Evolutionary conservation across 2,113 vertebrate genomes (phyloP).

Genomic region (Siniperca knerii): DNA sequence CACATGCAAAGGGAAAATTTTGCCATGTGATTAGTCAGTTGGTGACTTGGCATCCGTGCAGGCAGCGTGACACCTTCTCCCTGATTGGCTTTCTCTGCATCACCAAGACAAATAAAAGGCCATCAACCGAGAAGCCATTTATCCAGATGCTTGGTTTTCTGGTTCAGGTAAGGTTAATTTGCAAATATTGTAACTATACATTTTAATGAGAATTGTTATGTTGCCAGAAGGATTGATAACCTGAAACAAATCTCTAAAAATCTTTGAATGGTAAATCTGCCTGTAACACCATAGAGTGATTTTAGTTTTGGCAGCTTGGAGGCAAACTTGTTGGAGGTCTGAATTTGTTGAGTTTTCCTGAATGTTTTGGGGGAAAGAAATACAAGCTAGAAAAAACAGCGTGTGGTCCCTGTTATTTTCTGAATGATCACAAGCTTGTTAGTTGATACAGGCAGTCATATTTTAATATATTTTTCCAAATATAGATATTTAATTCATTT

Average conservation of each 20-base stretch:
- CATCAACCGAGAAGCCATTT: background rate
- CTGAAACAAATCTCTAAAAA: background rate
- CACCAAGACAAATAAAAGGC: constrained; percentile 17
- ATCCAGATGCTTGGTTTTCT: background rate
- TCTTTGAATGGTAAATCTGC: background rate
- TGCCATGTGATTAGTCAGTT: background rate
- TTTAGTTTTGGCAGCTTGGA: background rate
- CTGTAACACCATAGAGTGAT: background rate
- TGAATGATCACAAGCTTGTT: background rate
- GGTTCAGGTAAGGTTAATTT: constrained; percentile 18
- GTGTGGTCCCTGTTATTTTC: background rate
- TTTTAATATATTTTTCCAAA: background rate
- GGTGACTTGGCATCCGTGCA: background rate
- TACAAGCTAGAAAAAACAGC: background rate
- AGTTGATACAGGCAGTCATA: background rate
- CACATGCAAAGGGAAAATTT: background rate
- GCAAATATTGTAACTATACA: background rate
- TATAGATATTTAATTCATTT: background rate
- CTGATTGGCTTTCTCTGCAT: constrained; percentile 16
- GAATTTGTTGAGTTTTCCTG: background rate
- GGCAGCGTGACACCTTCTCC: background rate
- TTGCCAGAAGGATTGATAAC: background rate
- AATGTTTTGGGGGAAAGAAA: background rate
- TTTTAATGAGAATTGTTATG: background rate
- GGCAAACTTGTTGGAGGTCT: background rate